phyloP scores from a whole-genome alignment of 2,113 vertebrate genomes.

The Neolamprologus caudopunctatus region DNA sequence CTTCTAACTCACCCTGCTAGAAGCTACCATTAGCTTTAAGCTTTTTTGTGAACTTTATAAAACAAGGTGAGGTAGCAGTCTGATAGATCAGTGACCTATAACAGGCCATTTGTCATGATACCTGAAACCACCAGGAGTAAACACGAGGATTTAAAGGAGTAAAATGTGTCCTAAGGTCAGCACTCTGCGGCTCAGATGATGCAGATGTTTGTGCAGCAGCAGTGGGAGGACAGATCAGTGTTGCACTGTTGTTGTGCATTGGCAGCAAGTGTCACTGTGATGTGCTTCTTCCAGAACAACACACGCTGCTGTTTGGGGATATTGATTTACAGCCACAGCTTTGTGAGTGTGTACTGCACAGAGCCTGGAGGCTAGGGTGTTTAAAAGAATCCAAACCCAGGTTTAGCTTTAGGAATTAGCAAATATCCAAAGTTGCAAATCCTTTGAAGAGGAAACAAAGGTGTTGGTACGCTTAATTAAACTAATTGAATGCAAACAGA shows the following conservation, averaged over 20 bases:
- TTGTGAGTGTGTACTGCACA: neutral
- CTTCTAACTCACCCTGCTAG: neutral
- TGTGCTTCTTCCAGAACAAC: neutral
- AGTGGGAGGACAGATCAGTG: neutral
- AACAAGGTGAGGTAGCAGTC: neutral
- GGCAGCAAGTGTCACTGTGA: neutral
- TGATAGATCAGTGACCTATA: neutral
- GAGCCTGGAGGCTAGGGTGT: neutral
- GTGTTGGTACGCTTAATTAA: neutral
- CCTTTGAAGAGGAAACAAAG: neutral
- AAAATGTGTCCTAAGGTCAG: neutral
- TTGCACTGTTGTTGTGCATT: neutral
- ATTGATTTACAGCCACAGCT: neutral
- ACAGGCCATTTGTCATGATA: neutral
- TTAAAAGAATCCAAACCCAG: neutral
- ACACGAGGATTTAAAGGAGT: neutral
- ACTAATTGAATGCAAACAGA: neutral
- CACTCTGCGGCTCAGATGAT: neutral
- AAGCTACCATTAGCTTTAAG: neutral
- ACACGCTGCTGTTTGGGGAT: accelerated
- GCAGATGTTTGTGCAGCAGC: neutral
- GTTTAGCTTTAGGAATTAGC: neutral
- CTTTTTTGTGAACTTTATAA: neutral
- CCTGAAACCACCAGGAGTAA: neutral
- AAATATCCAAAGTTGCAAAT: neutral